These are phyloP conservation scores for Melipona quadrifasciata DNA, from an alignment of 1,140 invertebrate species.

Conservation along the genomic window DNA sequence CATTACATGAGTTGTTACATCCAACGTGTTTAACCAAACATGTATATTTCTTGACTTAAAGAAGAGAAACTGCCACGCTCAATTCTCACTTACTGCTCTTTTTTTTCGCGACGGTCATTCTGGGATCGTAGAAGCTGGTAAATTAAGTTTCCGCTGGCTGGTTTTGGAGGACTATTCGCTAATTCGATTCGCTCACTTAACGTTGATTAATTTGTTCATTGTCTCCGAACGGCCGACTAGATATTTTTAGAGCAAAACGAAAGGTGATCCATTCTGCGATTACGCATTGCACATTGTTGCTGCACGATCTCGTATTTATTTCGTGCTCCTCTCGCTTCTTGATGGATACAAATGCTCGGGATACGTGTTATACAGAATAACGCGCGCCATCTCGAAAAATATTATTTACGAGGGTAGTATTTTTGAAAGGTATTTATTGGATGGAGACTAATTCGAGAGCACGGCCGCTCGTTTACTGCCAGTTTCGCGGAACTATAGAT, in stretches of 20 bases:
- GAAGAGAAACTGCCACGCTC: no score
- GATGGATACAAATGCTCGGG: background rate
- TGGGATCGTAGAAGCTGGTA: background rate
- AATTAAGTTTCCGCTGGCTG: background rate
- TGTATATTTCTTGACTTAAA: no score
- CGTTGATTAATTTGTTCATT: background rate
- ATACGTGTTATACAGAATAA: background rate
- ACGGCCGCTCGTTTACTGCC: constrained; percentile 2
- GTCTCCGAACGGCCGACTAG: background rate
- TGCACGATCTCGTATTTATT: background rate
- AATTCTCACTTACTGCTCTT: no score
- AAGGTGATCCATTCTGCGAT: background rate
- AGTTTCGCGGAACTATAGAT: constrained; percentile 30
- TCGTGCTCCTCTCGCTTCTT: background rate
- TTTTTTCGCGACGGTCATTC: no score
- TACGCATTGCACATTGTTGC: background rate
- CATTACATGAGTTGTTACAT: no score
- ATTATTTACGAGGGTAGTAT: constrained; percentile 28
- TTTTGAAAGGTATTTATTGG: constrained; percentile 24
- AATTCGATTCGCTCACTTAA: background rate
- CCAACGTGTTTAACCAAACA: no score
- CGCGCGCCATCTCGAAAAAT: background rate
- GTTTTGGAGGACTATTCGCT: background rate
- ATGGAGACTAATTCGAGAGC: constrained; percentile 27
- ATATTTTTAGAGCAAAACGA: background rate